These are phyloP conservation scores for Acropora yongei DNA, from an alignment of 64 coral and sea anemone species.

Conservation along the genomic window DNA sequence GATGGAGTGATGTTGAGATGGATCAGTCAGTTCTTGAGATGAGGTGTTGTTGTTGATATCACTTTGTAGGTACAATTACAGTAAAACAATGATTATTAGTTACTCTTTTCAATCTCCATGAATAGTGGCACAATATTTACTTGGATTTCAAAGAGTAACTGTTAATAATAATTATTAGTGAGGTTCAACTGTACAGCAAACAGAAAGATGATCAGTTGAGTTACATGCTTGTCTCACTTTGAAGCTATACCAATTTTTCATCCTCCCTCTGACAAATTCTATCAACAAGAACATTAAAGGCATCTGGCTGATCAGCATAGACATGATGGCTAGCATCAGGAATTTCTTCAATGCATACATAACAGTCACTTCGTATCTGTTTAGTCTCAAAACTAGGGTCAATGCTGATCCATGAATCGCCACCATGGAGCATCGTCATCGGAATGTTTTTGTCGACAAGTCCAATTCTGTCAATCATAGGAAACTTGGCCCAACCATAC, in stretches of 20 bases:
- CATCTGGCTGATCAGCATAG: constrained; percentile 83
- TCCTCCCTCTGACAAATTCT: constrained; percentile 69
- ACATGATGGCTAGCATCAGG: constrained; percentile 92
- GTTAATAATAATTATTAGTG: too few species aligned
- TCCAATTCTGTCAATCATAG: constrained; percentile 89
- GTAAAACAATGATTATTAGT: too few species aligned
- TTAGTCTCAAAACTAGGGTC: constrained; percentile 60
- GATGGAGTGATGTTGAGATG: too few species aligned
- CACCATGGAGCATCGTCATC: constrained; percentile 87
- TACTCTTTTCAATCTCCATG: too few species aligned
- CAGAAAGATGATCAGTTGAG: neutral
- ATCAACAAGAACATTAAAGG: constrained; percentile 75
- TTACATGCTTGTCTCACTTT: neutral
- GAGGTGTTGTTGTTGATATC: too few species aligned
- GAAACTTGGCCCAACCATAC: constrained; percentile 94
- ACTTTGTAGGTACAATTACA: too few species aligned
- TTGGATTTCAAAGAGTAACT: too few species aligned
- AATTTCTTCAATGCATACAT: constrained; percentile 66
- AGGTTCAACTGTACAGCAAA: neutral
- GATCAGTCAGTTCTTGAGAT: too few species aligned
- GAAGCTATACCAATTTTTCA: neutral
- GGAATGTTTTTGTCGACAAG: constrained; percentile 64
- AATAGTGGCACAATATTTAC: too few species aligned
- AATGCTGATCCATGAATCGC: constrained; percentile 79
- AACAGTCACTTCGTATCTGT: constrained; percentile 32